Percentiles rank a stretch among this genome's conserved stretches.
phyloP scores from a whole-genome alignment of 2,888 invertebrate genomes.

The Rhamnusium bicolor region DNA sequence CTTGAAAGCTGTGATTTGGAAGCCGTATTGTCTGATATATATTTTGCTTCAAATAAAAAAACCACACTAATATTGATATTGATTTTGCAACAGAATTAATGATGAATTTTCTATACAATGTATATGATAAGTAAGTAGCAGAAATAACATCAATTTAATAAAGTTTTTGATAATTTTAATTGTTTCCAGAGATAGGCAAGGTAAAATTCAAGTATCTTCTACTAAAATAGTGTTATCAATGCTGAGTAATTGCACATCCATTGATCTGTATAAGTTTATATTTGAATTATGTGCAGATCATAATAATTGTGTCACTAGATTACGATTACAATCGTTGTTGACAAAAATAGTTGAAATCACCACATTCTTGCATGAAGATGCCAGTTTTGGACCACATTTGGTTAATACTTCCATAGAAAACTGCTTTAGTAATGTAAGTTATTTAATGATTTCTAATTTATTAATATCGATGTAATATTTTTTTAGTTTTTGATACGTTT shows the following conservation, averaged over 20 bases:
- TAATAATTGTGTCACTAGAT: slow-evolving; percentile 81
- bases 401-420: slow-evolving; percentile 80
- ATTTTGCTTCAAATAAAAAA: slow-evolving; percentile 81
- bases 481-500: no score
- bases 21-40: slow-evolving; percentile 82
- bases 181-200: slow-evolving; percentile 75
- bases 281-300: slow-evolving; percentile 83
- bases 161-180: not conserved
- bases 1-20: slow-evolving; percentile 81
- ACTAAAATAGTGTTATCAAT: slow-evolving; percentile 80
- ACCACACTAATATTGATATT: slow-evolving; percentile 75
- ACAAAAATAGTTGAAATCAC: slow-evolving; percentile 76
- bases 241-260: slow-evolving; percentile 77
- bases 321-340: slow-evolving; percentile 77
- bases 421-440: slow-evolving; percentile 80
- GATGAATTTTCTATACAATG: slow-evolving; percentile 78
- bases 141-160: not conserved
- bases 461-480: no score
- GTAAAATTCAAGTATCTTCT: slow-evolving; percentile 78
- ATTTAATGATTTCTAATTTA: slow-evolving; percentile 37
- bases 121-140: slow-evolving; percentile 77
- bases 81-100: slow-evolving; percentile 78
- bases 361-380: slow-evolving; percentile 77
- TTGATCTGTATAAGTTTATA: slow-evolving; percentile 78
- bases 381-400: slow-evolving; percentile 76